Base-by-base conservation (phyloP, 2,797 vertebrate species). In the Danio jaintianensis region DNA sequence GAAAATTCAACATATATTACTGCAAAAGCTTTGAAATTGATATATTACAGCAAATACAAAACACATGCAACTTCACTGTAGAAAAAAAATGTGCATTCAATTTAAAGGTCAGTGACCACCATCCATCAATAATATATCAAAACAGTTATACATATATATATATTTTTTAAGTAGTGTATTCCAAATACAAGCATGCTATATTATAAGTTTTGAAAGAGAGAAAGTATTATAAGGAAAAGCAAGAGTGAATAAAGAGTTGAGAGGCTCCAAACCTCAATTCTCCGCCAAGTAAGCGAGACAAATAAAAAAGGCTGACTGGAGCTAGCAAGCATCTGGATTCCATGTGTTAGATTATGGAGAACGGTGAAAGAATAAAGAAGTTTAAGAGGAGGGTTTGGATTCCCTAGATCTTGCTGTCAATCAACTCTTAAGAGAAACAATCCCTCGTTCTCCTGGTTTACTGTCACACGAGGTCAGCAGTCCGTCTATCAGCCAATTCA, bases 391-490 rank as follows among this genome's bases (percentile, higher is more conserved):
- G 38, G 59, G 12, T n/a, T 36, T 42, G 47, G 16, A 43, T 64
- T 42, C 61, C 47, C 18, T 43, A 48, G n/a, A 75, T 53, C 42
- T 52, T n/a, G 36, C 68, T 53, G 47, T 72, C 78, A 64, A 72
- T 63, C 78, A 72, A 62, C 64, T 50, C 61, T 63, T 42, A 38
- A 64, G 12, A 76, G 59, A 52, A 71, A 79, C 66, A 71, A 71
- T 63, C 67, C 56, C 18, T 50, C 11, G 1, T 11, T 59, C 53
- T 77, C 40, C 7, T 5, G 64, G 20, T 59, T 58, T 16, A 62
- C 20, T 11, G 58, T 53, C 47, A 45, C 47, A 61, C n/a, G 12
- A 59, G 67, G 67, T 62, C 45, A 62, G 40, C 9, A 11, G 67
- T 42, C 77, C 71, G 12, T 45, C 62, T 55, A 67, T 45, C 38